Evolutionary conservation across 2,113 vertebrate genomes (phyloP), one percentile per base, ranked within the genome.

Genomic region (Notarius lentiginosus): DNA sequence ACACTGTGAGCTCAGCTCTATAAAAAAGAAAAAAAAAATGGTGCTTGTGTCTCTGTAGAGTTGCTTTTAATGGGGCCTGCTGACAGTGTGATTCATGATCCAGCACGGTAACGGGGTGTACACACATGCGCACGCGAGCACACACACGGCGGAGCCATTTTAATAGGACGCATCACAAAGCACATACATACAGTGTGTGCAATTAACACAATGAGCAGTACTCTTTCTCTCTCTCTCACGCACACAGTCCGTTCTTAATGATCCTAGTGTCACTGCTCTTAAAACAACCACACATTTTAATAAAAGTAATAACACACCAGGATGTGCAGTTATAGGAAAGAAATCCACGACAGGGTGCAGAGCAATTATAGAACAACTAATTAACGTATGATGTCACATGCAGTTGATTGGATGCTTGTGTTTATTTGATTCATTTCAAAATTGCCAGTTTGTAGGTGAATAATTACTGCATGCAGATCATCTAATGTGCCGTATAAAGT

Each of bases 41-140:
- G 88, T 80, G 68, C 83, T 87, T 30, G 83, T 73, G 83, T 88
- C 88, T 87, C 76, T 76, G 76, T 51, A 84, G 85, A 89, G 84
- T 84, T 89, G 34, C 75, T 83, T 90, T 89, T 90, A 91, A 90
- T 91, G 85, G 87, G 24, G 70, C 61, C 83, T n/a, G 70, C 27
- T 88, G 89, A 88, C 88, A 90, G 88, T 77, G 30, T 90, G 91
- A 91, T 89, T 88, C 79, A 91, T 89, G 82, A 76, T 55, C 65
- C 68, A 77, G 79, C 47, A 73, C 30, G 53, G 86, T 87, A 82
- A 89, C 84, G 70, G 84, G 70, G 53, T 84, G 70, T 81, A 58
- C 80, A 79, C 9, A 20, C 34, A 49, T 53, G 18, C 79, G 20
- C 66, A 58, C 49, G 68, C 68, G 12, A 49, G 7, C 49, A 30